Conservation (phyloP, 2,797 vertebrate species). For the Parauchenoglanis ngamensis region DNA sequence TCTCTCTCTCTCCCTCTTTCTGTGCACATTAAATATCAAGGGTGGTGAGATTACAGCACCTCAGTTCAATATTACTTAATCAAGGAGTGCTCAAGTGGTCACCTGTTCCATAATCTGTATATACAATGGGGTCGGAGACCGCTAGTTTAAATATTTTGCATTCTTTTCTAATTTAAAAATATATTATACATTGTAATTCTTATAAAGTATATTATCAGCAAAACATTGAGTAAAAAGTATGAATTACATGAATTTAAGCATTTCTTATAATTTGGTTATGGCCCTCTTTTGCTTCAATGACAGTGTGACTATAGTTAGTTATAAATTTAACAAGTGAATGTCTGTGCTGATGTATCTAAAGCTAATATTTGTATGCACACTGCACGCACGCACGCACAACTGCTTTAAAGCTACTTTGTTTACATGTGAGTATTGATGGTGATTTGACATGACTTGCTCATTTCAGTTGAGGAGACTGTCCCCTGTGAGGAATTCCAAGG, state of each 20-base stretch:
- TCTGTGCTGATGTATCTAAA: not conserved
- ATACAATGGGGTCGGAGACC: not conserved
- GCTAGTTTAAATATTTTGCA: not conserved
- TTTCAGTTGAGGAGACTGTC: no score
- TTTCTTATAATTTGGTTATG: not conserved
- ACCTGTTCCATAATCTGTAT: not conserved
- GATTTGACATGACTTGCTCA: no score
- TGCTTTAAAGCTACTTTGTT: no score
- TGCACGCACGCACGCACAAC: no score
- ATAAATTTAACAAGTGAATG: not conserved
- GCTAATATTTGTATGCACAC: not conserved
- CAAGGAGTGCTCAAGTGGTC: not conserved
- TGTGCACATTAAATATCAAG: slow-evolving; percentile 36
- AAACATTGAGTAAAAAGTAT: not conserved
- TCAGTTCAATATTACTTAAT: not conserved
- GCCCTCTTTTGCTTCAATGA: not conserved
- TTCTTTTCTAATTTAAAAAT: not conserved
- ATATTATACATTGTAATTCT: not conserved
- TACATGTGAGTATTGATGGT: no score
- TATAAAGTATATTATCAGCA: not conserved
- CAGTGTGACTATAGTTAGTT: not conserved
- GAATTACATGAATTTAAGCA: not conserved
- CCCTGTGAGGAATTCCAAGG: no score
- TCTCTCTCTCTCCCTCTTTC: slow-evolving; percentile 31
- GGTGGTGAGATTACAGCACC: slow-evolving; percentile 28